These are phyloP conservation scores for Agrotis exclamationis DNA, from an alignment of 2,888 invertebrate genomes.

Conservation along the genomic window DNA sequence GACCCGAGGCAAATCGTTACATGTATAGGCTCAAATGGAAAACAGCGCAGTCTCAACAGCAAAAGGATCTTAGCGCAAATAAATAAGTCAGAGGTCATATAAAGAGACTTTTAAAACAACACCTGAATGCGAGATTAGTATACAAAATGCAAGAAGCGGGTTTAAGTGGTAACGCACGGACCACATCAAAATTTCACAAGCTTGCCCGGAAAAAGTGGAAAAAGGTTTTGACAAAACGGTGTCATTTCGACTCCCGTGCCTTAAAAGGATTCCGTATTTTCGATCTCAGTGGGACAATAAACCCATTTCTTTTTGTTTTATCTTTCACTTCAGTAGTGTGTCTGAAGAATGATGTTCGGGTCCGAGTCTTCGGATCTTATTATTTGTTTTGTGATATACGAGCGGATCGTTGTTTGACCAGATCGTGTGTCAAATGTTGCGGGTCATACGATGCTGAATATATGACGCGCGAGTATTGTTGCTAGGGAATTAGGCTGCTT, in stretches of 20 bases:
- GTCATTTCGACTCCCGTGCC: constrained; percentile 68
- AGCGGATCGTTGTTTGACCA: constrained; percentile 54
- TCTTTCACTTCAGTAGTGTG: constrained; percentile 72
- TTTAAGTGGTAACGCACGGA: constrained; percentile 72
- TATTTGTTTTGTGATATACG: constrained; percentile 68
- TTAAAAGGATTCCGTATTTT: constrained; percentile 80
- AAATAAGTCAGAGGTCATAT: constrained; percentile 54
- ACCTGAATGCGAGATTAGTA: constrained; percentile 68
- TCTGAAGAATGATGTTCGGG: constrained; percentile 68
- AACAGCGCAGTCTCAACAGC: constrained; percentile 50
- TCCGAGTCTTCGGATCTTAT: constrained; percentile 62
- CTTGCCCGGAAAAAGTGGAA: constrained; percentile 66
- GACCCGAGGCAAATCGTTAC: constrained; percentile 29
- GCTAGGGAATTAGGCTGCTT: no score
- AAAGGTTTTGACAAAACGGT: constrained; percentile 80
- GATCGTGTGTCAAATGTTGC: constrained; percentile 60
- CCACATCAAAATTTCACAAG: constrained; percentile 78
- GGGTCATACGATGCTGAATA: constrained; percentile 47
- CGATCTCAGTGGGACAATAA: constrained; percentile 80
- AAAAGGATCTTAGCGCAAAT: constrained; percentile 47
- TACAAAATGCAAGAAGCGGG: constrained; percentile 72
- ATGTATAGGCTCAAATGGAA: constrained; percentile 29
- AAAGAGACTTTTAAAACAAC: constrained; percentile 67
- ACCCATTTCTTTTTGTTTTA: constrained; percentile 81
- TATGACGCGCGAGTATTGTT: constrained; percentile 7